Percentiles rank a stretch among this genome's conserved stretches.
Conservation (phyloP, 2,797 vertebrate species). For the Malacoctenus gilli region DNA sequence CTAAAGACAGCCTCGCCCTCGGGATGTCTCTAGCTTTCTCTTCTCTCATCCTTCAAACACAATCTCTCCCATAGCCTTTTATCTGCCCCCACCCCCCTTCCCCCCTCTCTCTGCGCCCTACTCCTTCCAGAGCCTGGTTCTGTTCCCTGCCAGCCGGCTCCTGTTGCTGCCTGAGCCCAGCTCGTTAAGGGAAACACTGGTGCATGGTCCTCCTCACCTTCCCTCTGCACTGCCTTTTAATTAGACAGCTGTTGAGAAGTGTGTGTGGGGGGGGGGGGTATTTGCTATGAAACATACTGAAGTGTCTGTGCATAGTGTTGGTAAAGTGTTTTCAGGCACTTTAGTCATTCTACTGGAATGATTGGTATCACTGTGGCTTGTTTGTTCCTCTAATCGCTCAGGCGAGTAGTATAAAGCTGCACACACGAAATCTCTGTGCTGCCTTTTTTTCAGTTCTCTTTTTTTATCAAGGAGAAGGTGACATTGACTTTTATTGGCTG, state of each 20-base stretch:
- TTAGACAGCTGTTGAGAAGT: conserved; percentile 68
- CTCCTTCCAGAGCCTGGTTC: conserved; percentile 41
- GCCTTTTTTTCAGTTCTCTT: too few species aligned
- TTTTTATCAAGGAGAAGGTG: neutral
- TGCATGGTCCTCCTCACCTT: conserved; percentile 74
- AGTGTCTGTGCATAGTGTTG: conserved; percentile 11
- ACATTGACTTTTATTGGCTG: neutral
- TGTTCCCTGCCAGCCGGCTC: conserved; percentile 58
- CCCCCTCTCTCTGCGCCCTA: neutral
- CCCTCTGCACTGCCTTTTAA: conserved; percentile 71
- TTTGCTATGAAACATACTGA: neutral
- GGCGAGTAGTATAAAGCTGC: too few species aligned
- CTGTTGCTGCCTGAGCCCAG: conserved; percentile 61
- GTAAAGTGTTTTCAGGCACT: conserved; percentile 21
- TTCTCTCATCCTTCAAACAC: conserved; percentile 75
- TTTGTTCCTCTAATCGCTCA: too few species aligned
- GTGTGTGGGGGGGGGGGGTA: conserved; percentile 32
- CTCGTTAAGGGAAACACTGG: conserved; percentile 75
- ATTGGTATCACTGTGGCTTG: conserved; percentile 33
- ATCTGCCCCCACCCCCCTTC: conserved; percentile 39
- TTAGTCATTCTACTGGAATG: conserved; percentile 48
- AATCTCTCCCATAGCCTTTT: conserved; percentile 64
- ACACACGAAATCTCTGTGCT: neutral
- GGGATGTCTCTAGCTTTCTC: conserved; percentile 66
- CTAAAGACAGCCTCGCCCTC: conserved; percentile 60